Base-by-base conservation (phyloP, 2,113 vertebrate species). In the Antechinus stuartii region DNA sequence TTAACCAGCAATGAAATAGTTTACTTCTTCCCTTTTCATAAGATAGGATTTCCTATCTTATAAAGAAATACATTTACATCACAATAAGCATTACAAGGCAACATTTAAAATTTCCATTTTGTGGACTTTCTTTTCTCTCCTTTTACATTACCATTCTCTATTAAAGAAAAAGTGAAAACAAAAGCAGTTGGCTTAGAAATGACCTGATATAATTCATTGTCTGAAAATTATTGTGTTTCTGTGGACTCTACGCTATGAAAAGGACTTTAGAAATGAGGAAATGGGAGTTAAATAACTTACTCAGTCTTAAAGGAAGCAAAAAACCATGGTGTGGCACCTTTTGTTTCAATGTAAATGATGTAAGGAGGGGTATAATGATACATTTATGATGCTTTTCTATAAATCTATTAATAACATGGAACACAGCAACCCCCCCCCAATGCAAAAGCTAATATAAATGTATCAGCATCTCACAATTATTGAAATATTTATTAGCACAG, bases 11-110 rank as follows among this genome's bases (percentile, higher is more conserved):
- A 97, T 97, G 96, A 97, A 97, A 95, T 94, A 93, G 89, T 96
- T 97, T 97, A 94, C 96, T 91, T 97, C 95, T 76, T 42, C 68
- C n/a, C n/a, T 76, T n/a, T 84, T 42, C n/a, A 22, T 84, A 42
- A 84, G 19, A 84, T 84, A 42, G 68, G 14, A 97, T 96, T 96
- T 97, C 56, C 90, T 54, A 93, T 95, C 96, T 92, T 98, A 8
- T 96, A n/a, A 96, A 93, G 93, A 96, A 94, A 89, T 89, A 95
- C 96, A 98, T 98, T 98, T 97, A 95, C 91, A 97, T 98, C 96
- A 95, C 94, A 95, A 97, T 95, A 89, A 98, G 91, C 35, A 97
- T 76, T 92, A 92, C 14, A n/a, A 42, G 6, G 76, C 91, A 98
- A 96, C 57, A 91, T 56, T 94, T 94, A 90, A 94, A 92, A 52